Evolutionary conservation across 2,797 vertebrate genomes (phyloP), one percentile per base, ranked within the genome.

Genomic region (Urophycis tenuis): DNA sequence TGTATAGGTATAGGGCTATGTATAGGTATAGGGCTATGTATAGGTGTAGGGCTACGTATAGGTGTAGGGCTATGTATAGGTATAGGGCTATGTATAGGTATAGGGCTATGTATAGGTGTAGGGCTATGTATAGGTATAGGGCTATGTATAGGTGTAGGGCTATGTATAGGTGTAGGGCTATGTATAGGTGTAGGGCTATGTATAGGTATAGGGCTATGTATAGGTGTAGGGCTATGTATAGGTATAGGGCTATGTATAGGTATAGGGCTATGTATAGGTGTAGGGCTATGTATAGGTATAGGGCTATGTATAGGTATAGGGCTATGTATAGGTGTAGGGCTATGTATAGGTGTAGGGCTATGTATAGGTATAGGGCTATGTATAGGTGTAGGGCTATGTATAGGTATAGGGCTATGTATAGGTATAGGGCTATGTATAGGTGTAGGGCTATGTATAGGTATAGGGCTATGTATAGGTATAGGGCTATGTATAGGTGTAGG

Each of bases 371-470:
- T n/a, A n/a, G n/a, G 30, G 71, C 67, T 73, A 79, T 80, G 79
- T 84, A 79, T 85, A 86, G 81, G 84, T 86, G 80, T 74, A 72
- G 64, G 71, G 75, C 75, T n/a, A n/a, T n/a, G n/a, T n/a, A n/a
- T n/a, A n/a, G n/a, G n/a, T n/a, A n/a, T n/a, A n/a, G n/a, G 30
- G 71, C 67, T 73, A 79, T 80, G 79, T 84, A 79, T 85, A 86
- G 81, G 84, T 86, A 80, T 74, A 72, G 64, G 71, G 75, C 75
- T 73, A 79, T 80, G 79, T 84, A 79, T 85, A 86, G 81, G 84
- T 86, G 80, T 74, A 72, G 64, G 71, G 75, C 75, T n/a, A n/a
- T n/a, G n/a, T n/a, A n/a, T n/a, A n/a, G n/a, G n/a, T n/a, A n/a
- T n/a, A n/a, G n/a, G 30, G 71, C 67, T 73, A 79, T 80, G 79